phyloP scores from a whole-genome alignment of 2,888 invertebrate genomes.

The Tipula lateralis region DNA sequence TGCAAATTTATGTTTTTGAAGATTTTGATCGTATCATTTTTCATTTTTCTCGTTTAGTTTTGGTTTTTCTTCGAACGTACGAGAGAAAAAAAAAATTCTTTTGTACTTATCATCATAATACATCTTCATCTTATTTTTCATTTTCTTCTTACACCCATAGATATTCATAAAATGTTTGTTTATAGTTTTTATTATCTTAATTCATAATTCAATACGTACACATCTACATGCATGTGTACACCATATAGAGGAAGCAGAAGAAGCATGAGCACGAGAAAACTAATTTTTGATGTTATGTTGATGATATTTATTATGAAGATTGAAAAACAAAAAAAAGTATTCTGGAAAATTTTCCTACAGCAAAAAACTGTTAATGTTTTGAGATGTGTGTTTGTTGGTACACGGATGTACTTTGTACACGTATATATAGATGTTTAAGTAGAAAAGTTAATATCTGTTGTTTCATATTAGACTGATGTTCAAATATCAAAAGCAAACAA shows the following conservation, averaged over 20 bases:
- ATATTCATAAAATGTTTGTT: neutral
- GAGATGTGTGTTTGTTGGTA: too few relatives aligned
- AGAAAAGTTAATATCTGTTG: neutral
- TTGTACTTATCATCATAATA: neutral
- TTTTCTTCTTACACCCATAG: neutral
- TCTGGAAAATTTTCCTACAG: neutral
- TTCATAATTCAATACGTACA: neutral
- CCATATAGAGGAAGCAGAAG: neutral
- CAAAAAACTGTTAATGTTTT: neutral
- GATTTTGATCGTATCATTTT: constrained; percentile 27
- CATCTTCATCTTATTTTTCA: neutral
- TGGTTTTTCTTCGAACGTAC: neutral
- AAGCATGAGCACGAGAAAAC: neutral
- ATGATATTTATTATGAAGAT: neutral
- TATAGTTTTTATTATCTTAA: constrained; percentile 14
- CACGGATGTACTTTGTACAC: neutral
- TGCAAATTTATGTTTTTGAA: constrained; percentile 29
- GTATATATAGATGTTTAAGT: neutral
- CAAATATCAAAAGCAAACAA: neutral
- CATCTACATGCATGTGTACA: neutral
- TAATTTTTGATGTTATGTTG: neutral
- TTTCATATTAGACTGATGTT: neutral
- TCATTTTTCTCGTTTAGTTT: constrained; percentile 19
- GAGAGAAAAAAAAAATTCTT: neutral
- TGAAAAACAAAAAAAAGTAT: neutral